Percentiles rank a stretch among this genome's conserved stretches.
Conservation (phyloP, 1,140 invertebrate species). For the Caerostris extrusa region DNA sequence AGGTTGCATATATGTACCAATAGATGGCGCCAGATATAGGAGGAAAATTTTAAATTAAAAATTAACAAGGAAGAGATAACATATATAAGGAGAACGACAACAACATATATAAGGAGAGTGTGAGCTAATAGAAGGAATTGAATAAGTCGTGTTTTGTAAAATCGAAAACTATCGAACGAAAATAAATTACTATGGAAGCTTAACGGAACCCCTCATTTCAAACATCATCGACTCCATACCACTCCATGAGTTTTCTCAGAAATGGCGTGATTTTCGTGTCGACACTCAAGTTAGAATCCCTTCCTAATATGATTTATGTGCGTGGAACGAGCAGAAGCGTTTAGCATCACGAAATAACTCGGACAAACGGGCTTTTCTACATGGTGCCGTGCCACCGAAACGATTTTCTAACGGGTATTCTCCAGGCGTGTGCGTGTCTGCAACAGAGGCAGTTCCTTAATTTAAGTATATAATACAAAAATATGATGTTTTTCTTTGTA, state of each 20-base stretch:
- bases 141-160: too few relatives aligned
- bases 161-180: too few relatives aligned
- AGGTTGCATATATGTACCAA: too few relatives aligned
- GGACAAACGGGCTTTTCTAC: slow-evolving; percentile 7
- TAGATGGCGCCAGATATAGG: too few relatives aligned
- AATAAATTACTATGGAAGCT: too few relatives aligned
- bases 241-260: not conserved
- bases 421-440: not conserved
- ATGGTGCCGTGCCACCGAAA: not conserved
- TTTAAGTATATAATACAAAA: slow-evolving; percentile 1
- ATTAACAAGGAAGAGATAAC: too few relatives aligned
- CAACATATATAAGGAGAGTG: too few relatives aligned
- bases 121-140: too few relatives aligned
- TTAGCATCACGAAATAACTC: slow-evolving; percentile 50
- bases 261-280: slow-evolving; percentile 44
- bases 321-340: not conserved
- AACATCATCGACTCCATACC: not conserved
- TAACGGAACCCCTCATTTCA: slow-evolving; percentile 8
- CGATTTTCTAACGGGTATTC: slow-evolving; percentile 34
- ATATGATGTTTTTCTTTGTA: not conserved
- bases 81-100: too few relatives aligned
- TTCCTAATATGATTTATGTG: slow-evolving; percentile 47
- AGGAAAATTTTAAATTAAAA: too few relatives aligned
- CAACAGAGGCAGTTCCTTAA: slow-evolving; percentile 5
- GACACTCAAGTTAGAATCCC: slow-evolving; percentile 37